Conservation (phyloP, 2,797 vertebrate species). For the Onychomys torridus region DNA sequence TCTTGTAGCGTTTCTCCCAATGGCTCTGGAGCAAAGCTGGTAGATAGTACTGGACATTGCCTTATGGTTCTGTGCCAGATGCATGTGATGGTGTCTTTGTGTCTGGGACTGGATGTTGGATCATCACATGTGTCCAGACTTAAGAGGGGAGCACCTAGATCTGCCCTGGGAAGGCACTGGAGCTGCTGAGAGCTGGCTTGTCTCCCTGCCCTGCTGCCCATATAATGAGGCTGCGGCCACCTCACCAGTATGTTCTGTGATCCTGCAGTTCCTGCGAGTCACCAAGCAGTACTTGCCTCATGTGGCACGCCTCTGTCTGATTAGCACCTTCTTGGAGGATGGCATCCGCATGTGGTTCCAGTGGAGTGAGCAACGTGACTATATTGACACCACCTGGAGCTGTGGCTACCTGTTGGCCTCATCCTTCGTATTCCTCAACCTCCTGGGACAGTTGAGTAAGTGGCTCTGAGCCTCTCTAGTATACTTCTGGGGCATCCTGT, state of each 20-base stretch:
- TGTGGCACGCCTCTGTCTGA: conserved; percentile 96
- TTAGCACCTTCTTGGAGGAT: conserved; percentile 99
- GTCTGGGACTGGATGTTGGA: background rate
- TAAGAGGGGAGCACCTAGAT: fast-evolving
- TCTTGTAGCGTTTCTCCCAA: fast-evolving
- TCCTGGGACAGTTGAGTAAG: conserved; percentile 97
- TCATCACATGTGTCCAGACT: fast-evolving
- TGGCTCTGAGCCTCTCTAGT: background rate
- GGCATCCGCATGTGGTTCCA: conserved; percentile 99
- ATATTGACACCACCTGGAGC: conserved; percentile 97
- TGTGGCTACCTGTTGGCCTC: conserved; percentile 97
- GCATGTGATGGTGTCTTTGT: fast-evolving
- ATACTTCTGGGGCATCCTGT: background rate
- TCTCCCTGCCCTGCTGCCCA: background rate
- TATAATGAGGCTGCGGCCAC: background rate
- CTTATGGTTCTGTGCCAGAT: background rate
- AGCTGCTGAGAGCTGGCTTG: background rate
- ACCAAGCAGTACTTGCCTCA: conserved; percentile 99
- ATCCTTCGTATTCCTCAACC: conserved; percentile 96
- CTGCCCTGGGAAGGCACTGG: background rate
- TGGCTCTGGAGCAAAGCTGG: background rate
- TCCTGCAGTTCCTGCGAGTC: conserved; percentile 94
- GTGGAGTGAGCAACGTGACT: conserved; percentile 98
- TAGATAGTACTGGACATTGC: fast-evolving
- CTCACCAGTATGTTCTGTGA: conserved; percentile 63